A percentile compares a stretch with the other conserved stretches of the same genome.
Evolutionary conservation across 2,113 vertebrate species (phyloP).

Genomic region (Oxyruncus cristatus): DNA sequence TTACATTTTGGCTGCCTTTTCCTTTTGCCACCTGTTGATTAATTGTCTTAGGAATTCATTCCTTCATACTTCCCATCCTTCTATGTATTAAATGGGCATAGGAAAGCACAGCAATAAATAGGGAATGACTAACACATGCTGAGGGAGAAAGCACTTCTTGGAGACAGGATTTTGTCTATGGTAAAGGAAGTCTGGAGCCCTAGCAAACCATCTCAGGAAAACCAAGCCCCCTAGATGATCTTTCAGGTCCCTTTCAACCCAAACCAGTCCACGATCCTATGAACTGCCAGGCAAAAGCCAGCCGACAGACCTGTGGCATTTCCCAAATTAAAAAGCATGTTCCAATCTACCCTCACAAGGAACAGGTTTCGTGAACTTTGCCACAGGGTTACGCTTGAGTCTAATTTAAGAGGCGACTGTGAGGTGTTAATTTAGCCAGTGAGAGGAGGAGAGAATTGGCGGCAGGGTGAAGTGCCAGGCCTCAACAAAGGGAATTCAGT

Average conservation of each 20-base stretch:
- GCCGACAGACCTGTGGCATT: background rate
- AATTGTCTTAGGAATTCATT: background rate
- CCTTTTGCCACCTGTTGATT: background rate
- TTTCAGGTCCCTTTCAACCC: background rate
- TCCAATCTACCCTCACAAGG: background rate
- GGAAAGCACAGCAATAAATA: background rate
- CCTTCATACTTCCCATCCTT: background rate
- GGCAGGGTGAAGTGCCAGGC: accelerated
- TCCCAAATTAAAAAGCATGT: background rate
- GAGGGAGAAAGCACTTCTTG: background rate
- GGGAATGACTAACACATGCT: background rate
- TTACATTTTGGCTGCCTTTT: background rate
- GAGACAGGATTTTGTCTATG: background rate
- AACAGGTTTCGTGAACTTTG: background rate
- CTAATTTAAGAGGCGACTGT: background rate
- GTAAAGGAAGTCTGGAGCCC: background rate
- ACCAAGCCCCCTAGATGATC: background rate
- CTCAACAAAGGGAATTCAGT: background rate
- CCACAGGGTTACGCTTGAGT: background rate
- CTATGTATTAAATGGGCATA: background rate
- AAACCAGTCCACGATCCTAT: accelerated
- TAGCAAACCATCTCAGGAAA: background rate
- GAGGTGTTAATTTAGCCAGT: background rate
- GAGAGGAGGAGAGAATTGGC: background rate
- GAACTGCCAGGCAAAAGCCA: accelerated